Percentiles rank a stretch among this genome's conserved stretches.
Evolutionary conservation across 1,140 invertebrate species (phyloP).

Genomic region (Lepidurus couesii): DNA sequence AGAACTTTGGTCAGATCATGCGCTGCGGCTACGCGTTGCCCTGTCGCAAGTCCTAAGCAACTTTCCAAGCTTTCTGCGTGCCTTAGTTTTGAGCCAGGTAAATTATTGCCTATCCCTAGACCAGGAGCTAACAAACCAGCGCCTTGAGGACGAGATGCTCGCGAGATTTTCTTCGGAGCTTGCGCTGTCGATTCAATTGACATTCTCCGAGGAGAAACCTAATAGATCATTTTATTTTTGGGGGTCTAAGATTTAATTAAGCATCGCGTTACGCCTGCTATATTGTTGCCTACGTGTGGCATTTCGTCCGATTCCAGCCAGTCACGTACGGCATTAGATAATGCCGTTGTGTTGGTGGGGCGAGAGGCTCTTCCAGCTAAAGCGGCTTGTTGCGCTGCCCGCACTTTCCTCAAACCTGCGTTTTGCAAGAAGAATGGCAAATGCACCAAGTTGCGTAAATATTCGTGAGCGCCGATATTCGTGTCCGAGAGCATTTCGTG

Average conservation of each 20-base stretch:
- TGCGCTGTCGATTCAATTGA: slow-evolving; percentile 31
- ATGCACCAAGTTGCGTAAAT: slow-evolving; percentile 92
- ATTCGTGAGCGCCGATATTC: slow-evolving; percentile 71
- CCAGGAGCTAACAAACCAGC: slow-evolving; percentile 29
- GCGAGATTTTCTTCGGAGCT: slow-evolving; percentile 21
- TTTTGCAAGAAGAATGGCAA: slow-evolving; percentile 97
- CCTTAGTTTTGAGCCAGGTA: slow-evolving; percentile 40
- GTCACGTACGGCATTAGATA: slow-evolving; percentile 26
- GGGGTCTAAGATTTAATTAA: neutral
- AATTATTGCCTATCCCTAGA: neutral
- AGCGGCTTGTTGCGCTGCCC: slow-evolving; percentile 76
- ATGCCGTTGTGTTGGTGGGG: slow-evolving; percentile 27
- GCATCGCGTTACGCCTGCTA: neutral
- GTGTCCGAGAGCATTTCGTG: slow-evolving; percentile 75
- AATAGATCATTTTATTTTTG: neutral
- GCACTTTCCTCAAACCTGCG: slow-evolving; percentile 81
- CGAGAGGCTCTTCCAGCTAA: slow-evolving; percentile 48
- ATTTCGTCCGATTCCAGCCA: slow-evolving; percentile 33
- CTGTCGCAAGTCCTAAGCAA: slow-evolving; percentile 58
- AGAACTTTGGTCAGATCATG: slow-evolving; percentile 77
- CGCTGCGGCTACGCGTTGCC: slow-evolving; percentile 52
- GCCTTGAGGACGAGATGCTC: slow-evolving; percentile 36
- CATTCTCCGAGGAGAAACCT: slow-evolving; percentile 33
- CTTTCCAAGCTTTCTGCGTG: slow-evolving; percentile 78
- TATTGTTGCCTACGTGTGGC: neutral